Evolutionary conservation across 2,797 vertebrate genomes (phyloP).

Genomic region (Myotis pilosus): DNA sequence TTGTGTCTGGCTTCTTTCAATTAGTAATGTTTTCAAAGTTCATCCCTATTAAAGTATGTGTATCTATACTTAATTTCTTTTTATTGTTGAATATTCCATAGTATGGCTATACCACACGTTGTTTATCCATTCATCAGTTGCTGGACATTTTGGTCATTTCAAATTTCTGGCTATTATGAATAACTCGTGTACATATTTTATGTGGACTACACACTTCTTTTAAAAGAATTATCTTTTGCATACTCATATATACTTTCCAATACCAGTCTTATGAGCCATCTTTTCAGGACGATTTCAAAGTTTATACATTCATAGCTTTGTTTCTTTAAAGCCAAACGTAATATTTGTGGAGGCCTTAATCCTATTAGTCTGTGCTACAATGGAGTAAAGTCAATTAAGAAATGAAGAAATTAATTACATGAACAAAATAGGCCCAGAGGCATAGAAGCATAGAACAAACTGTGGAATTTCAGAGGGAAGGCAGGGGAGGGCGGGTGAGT

Average conservation of each 20-base stretch:
- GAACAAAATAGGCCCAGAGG: no score
- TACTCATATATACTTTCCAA: not conserved
- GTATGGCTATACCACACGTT: not conserved
- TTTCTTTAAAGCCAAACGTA: constrained; percentile 21
- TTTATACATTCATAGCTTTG: not conserved
- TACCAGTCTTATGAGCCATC: not conserved
- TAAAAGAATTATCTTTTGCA: not conserved
- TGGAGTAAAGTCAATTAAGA: not conserved
- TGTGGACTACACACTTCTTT: not conserved
- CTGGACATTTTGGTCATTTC: not conserved
- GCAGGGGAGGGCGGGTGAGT: no score
- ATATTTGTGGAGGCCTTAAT: not conserved
- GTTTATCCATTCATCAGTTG: not conserved
- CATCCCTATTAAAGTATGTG: not conserved
- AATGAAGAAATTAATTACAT: not conserved
- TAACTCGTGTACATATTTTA: not conserved
- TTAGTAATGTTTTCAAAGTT: not conserved
- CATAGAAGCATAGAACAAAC: no score
- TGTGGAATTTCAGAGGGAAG: no score
- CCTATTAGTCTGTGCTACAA: not conserved
- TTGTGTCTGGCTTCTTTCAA: constrained; percentile 25
- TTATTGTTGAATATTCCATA: not conserved
- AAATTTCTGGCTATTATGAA: not conserved
- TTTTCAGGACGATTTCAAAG: constrained; percentile 14
- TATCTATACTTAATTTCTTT: not conserved